Evolutionary conservation across 2,113 vertebrate genomes (phyloP), one percentile per base, ranked within the genome.

Genomic region (Peromyscus leucopus): DNA sequence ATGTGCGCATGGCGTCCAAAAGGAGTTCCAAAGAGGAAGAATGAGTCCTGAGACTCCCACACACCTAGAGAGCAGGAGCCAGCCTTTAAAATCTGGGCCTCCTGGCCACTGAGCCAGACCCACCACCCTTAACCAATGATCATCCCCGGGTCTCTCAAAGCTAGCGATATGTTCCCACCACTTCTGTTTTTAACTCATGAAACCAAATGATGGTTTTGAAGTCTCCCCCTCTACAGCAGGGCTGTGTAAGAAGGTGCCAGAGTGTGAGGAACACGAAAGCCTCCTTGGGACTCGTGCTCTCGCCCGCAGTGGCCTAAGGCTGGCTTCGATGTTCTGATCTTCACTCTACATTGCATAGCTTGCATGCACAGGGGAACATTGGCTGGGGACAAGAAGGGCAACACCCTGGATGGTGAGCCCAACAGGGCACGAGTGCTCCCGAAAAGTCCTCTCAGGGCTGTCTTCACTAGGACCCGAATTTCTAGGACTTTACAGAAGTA

Each of bases 101-200:
- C 46, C 28, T 11, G 11, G 5, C 21, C 2, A 0, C 8, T 10
- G 36, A 61, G 4, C 28, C 22, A 21, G 46, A n/a, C 19, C 51
- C 26, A 79, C 16, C 48, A 80, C 16, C 78, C 10, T 15, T 57
- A 36, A 36, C 31, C 78, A 59, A 7, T n/a, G 79, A 57, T 57
- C 78, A 46, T 31, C 48, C 46, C 76, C 46, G 19, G 4, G n/a
- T n/a, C 36, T 80, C 71, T 65, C 11, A 26, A 78, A 65, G 17
- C 17, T 57, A 80, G 36, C 48, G 57, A 12, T 46, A 15, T 10
- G 59, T 16, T 51, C 8, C 26, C 12, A 28, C 79, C 31, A 72
- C 42, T 24, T 79, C 46, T 78, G 5, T 28, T 51, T 89, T 89
- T 89, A 89, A 67, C 59, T 90, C 72, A 86, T 55, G 36, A 26